Evolutionary conservation across 2,113 vertebrate genomes (phyloP).

Genomic region (Xenus cinereus): DNA sequence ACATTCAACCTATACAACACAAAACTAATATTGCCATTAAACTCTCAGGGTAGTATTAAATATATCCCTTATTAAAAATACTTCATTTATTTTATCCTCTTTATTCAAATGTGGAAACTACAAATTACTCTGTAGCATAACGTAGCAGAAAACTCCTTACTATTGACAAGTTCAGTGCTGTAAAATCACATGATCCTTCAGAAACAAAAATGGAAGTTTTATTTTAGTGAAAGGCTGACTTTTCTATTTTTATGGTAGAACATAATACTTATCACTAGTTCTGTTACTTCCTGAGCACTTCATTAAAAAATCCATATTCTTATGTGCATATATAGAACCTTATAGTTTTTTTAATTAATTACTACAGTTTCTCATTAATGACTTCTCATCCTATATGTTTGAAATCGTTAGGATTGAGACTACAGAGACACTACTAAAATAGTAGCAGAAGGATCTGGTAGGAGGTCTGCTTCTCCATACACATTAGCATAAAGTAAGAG

Average conservation of each 20-base stretch:
- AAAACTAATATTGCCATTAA: background rate
- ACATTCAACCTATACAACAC: background rate
- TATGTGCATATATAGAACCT: background rate
- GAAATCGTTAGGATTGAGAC: background rate
- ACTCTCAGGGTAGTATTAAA: background rate
- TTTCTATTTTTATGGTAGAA: slow-evolving; percentile 4
- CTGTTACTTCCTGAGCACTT: background rate
- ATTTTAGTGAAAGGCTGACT: background rate
- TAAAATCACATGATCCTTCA: background rate
- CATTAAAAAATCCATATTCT: slow-evolving; percentile 5
- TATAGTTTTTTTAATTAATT: slow-evolving; percentile 11
- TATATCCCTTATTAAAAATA: background rate
- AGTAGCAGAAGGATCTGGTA: background rate
- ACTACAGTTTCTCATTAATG: background rate
- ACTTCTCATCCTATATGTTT: background rate
- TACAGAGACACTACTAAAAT: background rate
- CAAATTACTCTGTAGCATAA: background rate
- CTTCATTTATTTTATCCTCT: background rate
- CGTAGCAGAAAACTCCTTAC: background rate
- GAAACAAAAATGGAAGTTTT: slow-evolving; percentile 9
- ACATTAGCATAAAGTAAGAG: background rate
- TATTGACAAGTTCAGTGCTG: background rate
- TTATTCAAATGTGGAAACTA: background rate
- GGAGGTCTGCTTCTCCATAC: background rate
- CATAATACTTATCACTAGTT: background rate